These are phyloP conservation scores for Actinia tenebrosa DNA, from an alignment of 64 coral and sea anemone species.

Conservation along the genomic window DNA sequence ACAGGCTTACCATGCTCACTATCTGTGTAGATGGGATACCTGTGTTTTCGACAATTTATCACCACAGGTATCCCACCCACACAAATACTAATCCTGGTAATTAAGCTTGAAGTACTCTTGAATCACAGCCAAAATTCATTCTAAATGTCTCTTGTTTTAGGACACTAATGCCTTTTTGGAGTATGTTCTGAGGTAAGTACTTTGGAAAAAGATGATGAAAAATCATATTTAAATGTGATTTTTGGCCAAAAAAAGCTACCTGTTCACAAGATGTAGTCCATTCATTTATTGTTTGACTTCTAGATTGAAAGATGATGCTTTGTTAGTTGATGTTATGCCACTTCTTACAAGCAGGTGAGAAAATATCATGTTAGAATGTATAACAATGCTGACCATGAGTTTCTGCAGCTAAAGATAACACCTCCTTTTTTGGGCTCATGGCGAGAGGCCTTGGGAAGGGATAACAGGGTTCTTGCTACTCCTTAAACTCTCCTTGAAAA, in stretches of 20 bases:
- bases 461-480: too few species aligned
- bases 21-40: too few species aligned
- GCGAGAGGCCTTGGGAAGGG: too few species aligned
- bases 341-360: constrained; percentile 76
- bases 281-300: background rate
- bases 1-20: too few species aligned
- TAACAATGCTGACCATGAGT: too few species aligned
- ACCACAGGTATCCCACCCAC: too few species aligned
- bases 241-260: too few species aligned
- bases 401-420: too few species aligned
- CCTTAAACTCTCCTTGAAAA: too few species aligned
- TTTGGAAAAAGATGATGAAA: background rate
- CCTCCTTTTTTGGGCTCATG: too few species aligned
- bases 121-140: background rate
- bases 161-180: constrained; percentile 97
- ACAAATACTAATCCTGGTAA: too few species aligned
- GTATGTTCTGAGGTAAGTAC: constrained; percentile 79
- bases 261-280: background rate
- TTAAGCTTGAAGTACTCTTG: background rate
- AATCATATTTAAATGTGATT: background rate
- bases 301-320: constrained; percentile 89
- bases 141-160: constrained; percentile 29
- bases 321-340: constrained; percentile 88
- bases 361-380: background rate
- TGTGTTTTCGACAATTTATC: background rate